Percentiles rank a stretch among this genome's conserved stretches.
Evolutionary conservation across 2,888 invertebrate species (phyloP).

Genomic region (Ochropacha duplaris): DNA sequence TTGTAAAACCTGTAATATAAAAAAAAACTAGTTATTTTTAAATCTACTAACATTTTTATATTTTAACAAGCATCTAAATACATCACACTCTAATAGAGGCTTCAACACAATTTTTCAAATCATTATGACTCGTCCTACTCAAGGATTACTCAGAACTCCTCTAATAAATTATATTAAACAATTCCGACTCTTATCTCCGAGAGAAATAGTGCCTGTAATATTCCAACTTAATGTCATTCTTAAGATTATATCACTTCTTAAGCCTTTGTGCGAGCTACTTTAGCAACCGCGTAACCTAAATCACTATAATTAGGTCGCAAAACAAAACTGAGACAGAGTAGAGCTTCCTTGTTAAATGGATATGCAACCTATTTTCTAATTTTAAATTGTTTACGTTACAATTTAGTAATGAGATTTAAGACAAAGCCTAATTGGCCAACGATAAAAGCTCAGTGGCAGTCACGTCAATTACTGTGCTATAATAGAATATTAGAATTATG

Average conservation of each 20-base stretch:
- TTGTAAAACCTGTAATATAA: too few species aligned
- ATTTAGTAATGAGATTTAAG: background rate
- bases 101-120: background rate
- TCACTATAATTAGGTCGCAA: constrained; percentile 49
- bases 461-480: too few species aligned
- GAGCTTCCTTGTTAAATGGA: constrained; percentile 9
- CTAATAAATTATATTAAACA: constrained; percentile 49
- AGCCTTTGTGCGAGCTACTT: constrained; percentile 49
- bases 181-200: constrained; percentile 49
- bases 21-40: too few species aligned
- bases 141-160: constrained; percentile 27
- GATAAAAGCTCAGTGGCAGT: too few species aligned
- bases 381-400: background rate
- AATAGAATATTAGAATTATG: too few species aligned
- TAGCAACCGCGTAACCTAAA: constrained; percentile 48
- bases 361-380: background rate
- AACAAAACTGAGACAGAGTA: constrained; percentile 44
- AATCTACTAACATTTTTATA: background rate
- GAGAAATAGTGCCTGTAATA: constrained; percentile 58
- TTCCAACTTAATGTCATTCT: constrained; percentile 53
- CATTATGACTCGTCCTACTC: constrained; percentile 3
- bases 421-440: too few species aligned
- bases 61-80: background rate
- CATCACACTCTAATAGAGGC: background rate
- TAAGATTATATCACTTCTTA: constrained; percentile 55